Base-by-base conservation (phyloP, 2,113 vertebrate species). In the Uria lomvia region DNA sequence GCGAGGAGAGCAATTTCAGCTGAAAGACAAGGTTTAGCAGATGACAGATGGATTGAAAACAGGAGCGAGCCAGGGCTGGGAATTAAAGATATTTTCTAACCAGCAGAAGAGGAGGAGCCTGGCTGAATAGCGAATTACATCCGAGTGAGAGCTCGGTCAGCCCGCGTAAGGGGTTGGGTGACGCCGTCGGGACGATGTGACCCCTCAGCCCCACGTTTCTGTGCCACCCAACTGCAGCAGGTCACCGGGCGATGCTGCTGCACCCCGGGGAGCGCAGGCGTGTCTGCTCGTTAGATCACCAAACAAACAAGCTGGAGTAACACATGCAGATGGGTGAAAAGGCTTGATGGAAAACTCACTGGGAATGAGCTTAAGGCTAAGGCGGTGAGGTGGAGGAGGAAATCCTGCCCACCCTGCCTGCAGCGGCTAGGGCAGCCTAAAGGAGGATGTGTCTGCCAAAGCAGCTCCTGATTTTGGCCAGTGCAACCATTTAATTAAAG, bases 401-500 rank as follows among this genome's bases (percentile, higher is more conserved):
- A 95, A 92, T 71, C 79, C 95, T 92, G 67, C 49, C 43, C 36
- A 5, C 29, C 43, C 67, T 43, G 79, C 75, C 53, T 74, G 60
- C 63, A 66, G 78, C 0, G 38, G 50, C 71, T 7, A 42, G 55
- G 55, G 58, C 58, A 58, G 72, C 14, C 65, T 43, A 19, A 56
- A 67, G 52, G 72, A 89, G 56, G 60, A 71, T 59, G 30, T 11
- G 40, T 7, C 79, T 94, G 96, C 96, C 94, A 92, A 92, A 95
- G 45, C 38, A 74, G 76, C 75, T 81, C 36, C 17, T 66, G 72
- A 55, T 86, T 93, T 92, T 94, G 72, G 83, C 90, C 76, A 29
- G 52, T 43, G 88, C 68, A 84, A 47, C 73, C 52, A 18, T 71
- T 95, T 88, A 74, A 94, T 94, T 96, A 92, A 88, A 84, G 66